phyloP scores from a whole-genome alignment of 2,797 vertebrate genomes.

The Enteromius viviparus region DNA sequence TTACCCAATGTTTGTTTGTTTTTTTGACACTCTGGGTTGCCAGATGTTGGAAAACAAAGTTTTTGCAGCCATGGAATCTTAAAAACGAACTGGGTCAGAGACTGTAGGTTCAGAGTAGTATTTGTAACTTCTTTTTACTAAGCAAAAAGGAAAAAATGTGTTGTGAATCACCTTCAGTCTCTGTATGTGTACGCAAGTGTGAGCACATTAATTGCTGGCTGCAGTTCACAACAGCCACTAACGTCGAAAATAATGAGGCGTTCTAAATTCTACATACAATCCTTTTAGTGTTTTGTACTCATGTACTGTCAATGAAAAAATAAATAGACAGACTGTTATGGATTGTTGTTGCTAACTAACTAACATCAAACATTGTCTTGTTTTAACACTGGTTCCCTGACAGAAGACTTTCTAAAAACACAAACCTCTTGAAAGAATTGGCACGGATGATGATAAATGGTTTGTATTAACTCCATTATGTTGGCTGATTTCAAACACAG shows the following conservation, averaged over 20 bases:
- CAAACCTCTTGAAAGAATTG: constrained; percentile 44
- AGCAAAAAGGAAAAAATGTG: neutral
- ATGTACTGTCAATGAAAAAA: neutral
- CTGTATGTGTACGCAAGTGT: neutral
- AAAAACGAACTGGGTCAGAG: neutral
- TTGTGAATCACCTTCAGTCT: neutral
- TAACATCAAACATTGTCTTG: neutral
- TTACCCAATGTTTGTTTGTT: too few relatives aligned
- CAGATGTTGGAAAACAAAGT: too few relatives aligned
- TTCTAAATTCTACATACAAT: too few relatives aligned
- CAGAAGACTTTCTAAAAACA: constrained; percentile 39
- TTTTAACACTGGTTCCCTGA: constrained; percentile 23
- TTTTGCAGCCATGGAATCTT: too few relatives aligned
- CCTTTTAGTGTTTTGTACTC: neutral
- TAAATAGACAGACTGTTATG: too few relatives aligned
- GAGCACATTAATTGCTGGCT: neutral
- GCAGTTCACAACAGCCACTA: neutral
- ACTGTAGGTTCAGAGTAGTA: neutral
- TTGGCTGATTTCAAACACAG: constrained; percentile 69
- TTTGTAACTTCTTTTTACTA: neutral
- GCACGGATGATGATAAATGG: constrained; percentile 58
- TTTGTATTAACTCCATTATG: constrained; percentile 61
- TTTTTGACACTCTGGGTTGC: too few relatives aligned
- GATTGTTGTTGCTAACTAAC: neutral
- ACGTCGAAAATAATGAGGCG: neutral